These are phyloP conservation scores for Spheniscus humboldti DNA, from an alignment of 2,797 vertebrate species.

Conservation along the genomic window DNA sequence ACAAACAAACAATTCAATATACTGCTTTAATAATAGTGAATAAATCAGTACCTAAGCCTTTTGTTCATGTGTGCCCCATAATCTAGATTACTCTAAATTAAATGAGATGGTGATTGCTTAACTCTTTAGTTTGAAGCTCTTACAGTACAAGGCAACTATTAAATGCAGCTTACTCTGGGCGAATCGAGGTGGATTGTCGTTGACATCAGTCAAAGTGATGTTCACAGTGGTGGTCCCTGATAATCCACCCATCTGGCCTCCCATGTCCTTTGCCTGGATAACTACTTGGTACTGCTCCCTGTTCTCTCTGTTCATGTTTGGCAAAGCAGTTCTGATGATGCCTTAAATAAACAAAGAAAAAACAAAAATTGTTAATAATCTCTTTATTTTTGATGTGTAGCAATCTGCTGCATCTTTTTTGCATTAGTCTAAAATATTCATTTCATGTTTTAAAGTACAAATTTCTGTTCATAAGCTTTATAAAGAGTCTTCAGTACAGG, in stretches of 20 bases:
- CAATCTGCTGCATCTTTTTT: neutral
- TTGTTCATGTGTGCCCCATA: constrained; percentile 55
- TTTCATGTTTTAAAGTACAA: neutral
- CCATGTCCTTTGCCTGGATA: constrained; percentile 97
- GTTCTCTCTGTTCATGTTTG: constrained; percentile 93
- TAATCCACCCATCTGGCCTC: constrained; percentile 91
- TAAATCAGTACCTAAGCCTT: constrained; percentile 35
- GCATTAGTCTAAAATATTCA: neutral
- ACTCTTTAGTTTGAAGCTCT: constrained; percentile 8
- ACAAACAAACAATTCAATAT: constrained; percentile 35
- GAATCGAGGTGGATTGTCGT: constrained; percentile 90
- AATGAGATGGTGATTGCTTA: constrained; percentile 71
- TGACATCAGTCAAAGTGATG: constrained; percentile 91
- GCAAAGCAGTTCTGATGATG: constrained; percentile 89
- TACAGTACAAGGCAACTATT: neutral
- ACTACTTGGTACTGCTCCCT: constrained; percentile 92
- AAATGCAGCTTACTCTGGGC: constrained; percentile 84
- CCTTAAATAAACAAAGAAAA: constrained; percentile 73
- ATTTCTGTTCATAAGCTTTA: neutral
- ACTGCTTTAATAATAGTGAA: constrained; percentile 23
- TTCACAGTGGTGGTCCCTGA: constrained; percentile 88
- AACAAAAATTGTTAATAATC: neutral
- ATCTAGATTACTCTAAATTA: constrained; percentile 77
- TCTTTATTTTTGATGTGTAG: neutral
- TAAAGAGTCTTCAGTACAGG: neutral